A percentile compares a stretch with the other conserved stretches of the same genome.
Evolutionary conservation across 1,140 invertebrate genomes (phyloP).

Genomic region (Helicoverpa armigera): DNA sequence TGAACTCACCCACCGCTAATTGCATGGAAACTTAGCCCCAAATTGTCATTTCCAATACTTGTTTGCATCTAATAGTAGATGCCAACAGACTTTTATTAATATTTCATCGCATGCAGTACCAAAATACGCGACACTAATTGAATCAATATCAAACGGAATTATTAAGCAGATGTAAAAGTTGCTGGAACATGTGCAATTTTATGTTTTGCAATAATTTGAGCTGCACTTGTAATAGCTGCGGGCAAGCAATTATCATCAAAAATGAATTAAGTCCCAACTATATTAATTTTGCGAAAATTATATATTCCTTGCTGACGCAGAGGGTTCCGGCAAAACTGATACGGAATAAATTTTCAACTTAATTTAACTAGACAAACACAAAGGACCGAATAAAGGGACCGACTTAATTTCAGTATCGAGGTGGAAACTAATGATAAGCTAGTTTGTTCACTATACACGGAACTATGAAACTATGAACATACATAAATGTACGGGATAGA

Average conservation of each 20-base stretch:
- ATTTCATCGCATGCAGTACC: background rate
- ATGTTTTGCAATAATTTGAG: slow-evolving; percentile 29
- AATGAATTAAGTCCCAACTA: slow-evolving; percentile 52
- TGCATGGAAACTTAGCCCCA: slow-evolving; percentile 37
- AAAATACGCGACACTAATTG: slow-evolving; percentile 12
- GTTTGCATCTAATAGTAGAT: background rate
- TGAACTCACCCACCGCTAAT: slow-evolving; percentile 34
- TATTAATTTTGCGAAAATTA: slow-evolving; percentile 71
- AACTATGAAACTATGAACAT: slow-evolving; percentile 25
- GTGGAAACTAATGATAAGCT: slow-evolving; percentile 84
- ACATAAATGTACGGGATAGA: background rate
- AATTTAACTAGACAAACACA: slow-evolving; percentile 85
- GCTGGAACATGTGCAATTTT: slow-evolving; percentile 13
- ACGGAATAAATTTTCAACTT: slow-evolving; percentile 86
- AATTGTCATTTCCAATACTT: slow-evolving; percentile 3
- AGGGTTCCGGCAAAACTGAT: slow-evolving; percentile 73
- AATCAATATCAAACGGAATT: slow-evolving; percentile 21
- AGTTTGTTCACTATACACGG: slow-evolving; percentile 57
- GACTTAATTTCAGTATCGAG: slow-evolving; percentile 79
- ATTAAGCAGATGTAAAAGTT: slow-evolving; percentile 17
- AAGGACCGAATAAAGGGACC: slow-evolving; percentile 78
- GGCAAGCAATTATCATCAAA: slow-evolving; percentile 52
- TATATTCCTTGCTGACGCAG: slow-evolving; percentile 81
- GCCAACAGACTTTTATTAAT: background rate
- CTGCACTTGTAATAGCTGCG: slow-evolving; percentile 32